These are phyloP conservation scores for Alethe diademata DNA, from an alignment of 2,113 vertebrate genomes.

Conservation along the genomic window DNA sequence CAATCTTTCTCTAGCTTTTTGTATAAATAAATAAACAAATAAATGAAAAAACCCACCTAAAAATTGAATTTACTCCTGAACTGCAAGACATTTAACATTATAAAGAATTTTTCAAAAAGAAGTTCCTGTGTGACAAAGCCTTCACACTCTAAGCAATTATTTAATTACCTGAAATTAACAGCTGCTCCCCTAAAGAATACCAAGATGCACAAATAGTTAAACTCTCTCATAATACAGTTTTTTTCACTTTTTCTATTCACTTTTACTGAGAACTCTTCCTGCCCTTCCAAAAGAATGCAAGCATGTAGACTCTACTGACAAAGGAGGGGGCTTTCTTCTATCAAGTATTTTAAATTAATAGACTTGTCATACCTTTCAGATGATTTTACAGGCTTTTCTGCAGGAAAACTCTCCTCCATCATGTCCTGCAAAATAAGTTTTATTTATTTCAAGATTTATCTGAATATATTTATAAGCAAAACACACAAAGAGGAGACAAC, in stretches of 20 bases:
- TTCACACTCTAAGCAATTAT: neutral
- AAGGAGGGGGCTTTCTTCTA: neutral
- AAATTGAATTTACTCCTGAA: neutral
- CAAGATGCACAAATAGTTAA: neutral
- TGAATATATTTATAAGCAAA: neutral
- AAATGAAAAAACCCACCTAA: neutral
- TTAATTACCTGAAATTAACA: neutral
- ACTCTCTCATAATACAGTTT: neutral
- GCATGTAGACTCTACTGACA: neutral
- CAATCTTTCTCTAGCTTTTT: neutral
- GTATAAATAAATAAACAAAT: neutral
- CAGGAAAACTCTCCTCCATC: conserved; percentile 74
- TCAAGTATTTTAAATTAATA: neutral
- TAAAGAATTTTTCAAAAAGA: neutral
- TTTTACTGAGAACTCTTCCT: neutral
- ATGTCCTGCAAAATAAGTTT: conserved; percentile 70
- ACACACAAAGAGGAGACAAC: neutral
- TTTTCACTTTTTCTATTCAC: neutral
- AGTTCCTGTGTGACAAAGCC: neutral
- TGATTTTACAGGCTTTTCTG: conserved; percentile 68
- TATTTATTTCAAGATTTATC: neutral
- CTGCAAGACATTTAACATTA: neutral
- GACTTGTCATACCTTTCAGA: conserved; percentile 79
- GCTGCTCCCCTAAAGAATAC: neutral
- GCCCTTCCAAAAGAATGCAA: neutral